Evolutionary conservation across 2,888 invertebrate genomes (phyloP).

Genomic region (Euphydryas editha): DNA sequence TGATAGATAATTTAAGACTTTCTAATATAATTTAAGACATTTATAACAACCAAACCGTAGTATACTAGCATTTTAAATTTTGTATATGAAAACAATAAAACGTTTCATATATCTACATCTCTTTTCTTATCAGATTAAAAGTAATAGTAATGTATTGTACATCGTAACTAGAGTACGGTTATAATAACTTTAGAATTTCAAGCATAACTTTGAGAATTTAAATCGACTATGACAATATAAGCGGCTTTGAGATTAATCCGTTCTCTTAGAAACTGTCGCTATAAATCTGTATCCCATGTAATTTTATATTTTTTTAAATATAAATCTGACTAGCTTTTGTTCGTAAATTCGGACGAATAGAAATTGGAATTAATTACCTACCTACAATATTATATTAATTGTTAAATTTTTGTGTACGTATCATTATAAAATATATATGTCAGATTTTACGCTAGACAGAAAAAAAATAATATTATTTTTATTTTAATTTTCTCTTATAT

Average conservation of each 20-base stretch:
- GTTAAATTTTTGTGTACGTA: no score
- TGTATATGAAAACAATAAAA: background rate
- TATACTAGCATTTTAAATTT: no score
- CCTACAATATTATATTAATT: no score
- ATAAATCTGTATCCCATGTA: background rate
- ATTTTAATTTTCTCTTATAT: no score
- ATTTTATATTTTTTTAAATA: background rate
- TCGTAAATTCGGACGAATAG: no score
- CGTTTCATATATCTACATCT: background rate
- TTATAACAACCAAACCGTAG: no score
- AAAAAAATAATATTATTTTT: no score
- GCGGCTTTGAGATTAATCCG: slow-evolving; percentile 15
- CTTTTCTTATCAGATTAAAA: background rate
- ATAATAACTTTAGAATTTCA: slow-evolving; percentile 6
- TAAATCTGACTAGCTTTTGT: background rate
- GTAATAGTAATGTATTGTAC: background rate
- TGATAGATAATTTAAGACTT: no score
- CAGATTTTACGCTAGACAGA: no score
- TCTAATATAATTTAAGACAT: no score
- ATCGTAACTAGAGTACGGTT: background rate
- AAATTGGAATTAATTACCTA: no score
- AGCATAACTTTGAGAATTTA: slow-evolving; percentile 12
- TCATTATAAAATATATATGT: no score
- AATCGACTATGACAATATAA: slow-evolving; percentile 13
- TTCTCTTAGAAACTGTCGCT: slow-evolving; percentile 5